Evolutionary conservation across 2,797 vertebrate genomes (phyloP).

Genomic region (Eulemur albifrons): DNA sequence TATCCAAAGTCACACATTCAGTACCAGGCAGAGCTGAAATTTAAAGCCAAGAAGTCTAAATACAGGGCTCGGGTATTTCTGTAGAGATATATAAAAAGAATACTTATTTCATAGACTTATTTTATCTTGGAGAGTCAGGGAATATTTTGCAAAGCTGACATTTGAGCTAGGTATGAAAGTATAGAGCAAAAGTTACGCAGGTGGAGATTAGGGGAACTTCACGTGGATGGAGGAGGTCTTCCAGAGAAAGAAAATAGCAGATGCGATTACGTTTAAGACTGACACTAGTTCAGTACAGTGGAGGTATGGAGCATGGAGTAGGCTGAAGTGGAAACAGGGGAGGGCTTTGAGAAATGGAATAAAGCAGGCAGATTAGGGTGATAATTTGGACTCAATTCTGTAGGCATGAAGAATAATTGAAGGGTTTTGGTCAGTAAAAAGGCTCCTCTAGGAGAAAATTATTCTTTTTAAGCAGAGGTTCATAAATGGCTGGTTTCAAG

Average conservation of each 20-base stretch:
- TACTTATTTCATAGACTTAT: not conserved
- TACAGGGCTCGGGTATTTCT: not conserved
- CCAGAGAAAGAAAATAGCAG: not conserved
- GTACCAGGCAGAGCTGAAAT: not conserved
- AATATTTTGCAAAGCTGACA: not conserved
- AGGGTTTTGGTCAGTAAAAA: not conserved
- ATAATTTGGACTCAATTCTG: not conserved
- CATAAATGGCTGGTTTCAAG: not conserved
- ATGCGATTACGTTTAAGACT: not conserved
- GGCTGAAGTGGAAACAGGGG: not conserved
- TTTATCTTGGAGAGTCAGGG: not conserved
- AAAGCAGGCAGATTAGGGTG: not conserved
- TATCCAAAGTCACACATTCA: not conserved
- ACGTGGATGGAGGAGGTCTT: not conserved
- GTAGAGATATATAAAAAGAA: not conserved
- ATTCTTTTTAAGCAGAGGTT: not conserved
- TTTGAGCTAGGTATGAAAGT: not conserved
- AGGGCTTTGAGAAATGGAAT: not conserved
- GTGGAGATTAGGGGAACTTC: not conserved
- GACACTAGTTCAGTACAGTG: not conserved
- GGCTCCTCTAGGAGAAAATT: not conserved
- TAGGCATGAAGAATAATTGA: not conserved
- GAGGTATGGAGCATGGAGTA: too few species aligned
- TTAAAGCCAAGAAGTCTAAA: not conserved
- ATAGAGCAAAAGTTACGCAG: not conserved